phyloP scores from a whole-genome alignment of 2,113 vertebrate species.

The Elgaria multicarinata region DNA sequence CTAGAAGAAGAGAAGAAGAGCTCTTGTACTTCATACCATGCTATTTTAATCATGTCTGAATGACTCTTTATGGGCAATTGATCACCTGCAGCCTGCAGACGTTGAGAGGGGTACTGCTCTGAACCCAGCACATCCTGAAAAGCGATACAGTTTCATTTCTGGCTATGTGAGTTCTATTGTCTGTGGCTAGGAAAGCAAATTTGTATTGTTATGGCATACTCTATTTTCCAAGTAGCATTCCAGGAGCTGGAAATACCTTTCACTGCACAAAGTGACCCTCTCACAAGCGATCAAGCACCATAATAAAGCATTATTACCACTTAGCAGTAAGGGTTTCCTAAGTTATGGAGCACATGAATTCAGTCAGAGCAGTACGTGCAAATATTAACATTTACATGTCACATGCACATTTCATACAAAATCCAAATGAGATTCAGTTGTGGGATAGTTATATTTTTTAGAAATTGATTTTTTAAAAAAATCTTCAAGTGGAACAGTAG shows the following conservation, averaged over 20 bases:
- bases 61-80: constrained; percentile 22
- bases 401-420: neutral
- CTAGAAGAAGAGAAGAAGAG: constrained; percentile 59
- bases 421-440: neutral
- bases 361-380: neutral
- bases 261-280: neutral
- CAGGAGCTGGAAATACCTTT: neutral
- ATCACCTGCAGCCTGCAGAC: neutral
- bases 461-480: neutral
- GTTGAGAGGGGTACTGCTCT: neutral
- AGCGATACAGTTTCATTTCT: neutral
- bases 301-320: neutral
- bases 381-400: neutral
- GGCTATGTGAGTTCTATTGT: neutral
- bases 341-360: neutral
- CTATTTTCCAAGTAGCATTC: neutral
- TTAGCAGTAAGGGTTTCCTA: neutral
- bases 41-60: constrained; percentile 44
- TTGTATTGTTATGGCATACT: neutral
- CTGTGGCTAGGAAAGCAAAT: neutral
- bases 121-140: constrained; percentile 3
- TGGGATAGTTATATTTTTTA: neutral
- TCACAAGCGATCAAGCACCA: neutral
- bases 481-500: neutral
- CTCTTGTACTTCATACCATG: constrained; percentile 42